Conservation (phyloP, 2,113 vertebrate species). For the Antigone vipio region DNA sequence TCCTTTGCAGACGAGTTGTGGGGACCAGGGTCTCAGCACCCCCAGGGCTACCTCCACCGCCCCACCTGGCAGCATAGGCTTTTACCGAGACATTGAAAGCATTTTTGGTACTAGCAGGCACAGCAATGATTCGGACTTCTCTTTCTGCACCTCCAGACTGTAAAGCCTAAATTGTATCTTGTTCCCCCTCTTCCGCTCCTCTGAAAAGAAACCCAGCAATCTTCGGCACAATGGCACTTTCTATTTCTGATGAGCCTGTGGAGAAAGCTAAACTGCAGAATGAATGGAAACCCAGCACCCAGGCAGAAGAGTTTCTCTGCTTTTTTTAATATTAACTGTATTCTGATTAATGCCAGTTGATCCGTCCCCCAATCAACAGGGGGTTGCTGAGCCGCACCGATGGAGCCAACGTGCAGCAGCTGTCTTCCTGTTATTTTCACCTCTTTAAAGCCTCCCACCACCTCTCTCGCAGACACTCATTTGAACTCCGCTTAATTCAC, state of each 20-base stretch:
- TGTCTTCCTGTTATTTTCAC: conserved; percentile 53
- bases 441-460: conserved; percentile 6
- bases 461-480: neutral
- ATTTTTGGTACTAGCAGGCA: neutral
- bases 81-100: neutral
- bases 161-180: neutral
- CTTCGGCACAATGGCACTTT: neutral
- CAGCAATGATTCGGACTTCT: neutral
- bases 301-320: neutral
- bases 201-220: neutral
- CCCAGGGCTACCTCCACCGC: neutral
- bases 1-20: neutral
- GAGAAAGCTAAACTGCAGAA: neutral
- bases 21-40: accelerated
- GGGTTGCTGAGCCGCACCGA: neutral
- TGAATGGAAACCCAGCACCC: neutral
- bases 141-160: neutral
- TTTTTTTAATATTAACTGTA: neutral
- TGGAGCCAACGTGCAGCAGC: neutral
- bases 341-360: neutral
- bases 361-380: neutral
- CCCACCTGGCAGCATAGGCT: neutral
- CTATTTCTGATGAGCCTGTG: conserved; percentile 9
- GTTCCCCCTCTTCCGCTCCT: neutral
- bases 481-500: conserved; percentile 1